A percentile compares a stretch with the other conserved stretches of the same genome.
Conservation (phyloP, 2,797 vertebrate genomes). For the Arnoldichthys spilopterus region DNA sequence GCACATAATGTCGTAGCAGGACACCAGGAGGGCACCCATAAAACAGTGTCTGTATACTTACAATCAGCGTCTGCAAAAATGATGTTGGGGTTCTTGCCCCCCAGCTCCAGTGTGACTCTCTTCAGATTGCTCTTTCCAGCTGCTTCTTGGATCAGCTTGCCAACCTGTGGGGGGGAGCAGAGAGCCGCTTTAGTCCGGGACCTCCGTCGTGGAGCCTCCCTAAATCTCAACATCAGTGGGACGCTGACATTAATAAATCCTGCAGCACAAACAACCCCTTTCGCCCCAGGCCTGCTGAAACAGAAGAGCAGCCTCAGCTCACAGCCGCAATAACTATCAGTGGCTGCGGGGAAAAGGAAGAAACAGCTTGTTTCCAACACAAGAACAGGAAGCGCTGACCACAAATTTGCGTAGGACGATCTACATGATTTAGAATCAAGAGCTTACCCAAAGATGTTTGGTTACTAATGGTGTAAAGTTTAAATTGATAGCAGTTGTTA, state of each 20-base stretch:
- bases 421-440: constrained; percentile 52
- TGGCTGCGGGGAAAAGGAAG: constrained; percentile 62
- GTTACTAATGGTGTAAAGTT: constrained; percentile 14
- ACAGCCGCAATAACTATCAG: constrained; percentile 76
- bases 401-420: constrained; percentile 69
- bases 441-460: constrained; percentile 40
- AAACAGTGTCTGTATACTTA: constrained; percentile 79
- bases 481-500: not conserved
- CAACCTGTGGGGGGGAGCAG: constrained; percentile 83
- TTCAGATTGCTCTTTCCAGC: constrained; percentile 98
- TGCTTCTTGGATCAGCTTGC: constrained; percentile 98
- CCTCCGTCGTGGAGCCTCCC: constrained; percentile 25
- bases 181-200: constrained; percentile 45
- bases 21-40: constrained; percentile 59
- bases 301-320: constrained; percentile 37
- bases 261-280: constrained; percentile 69
- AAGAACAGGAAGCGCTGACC: constrained; percentile 69
- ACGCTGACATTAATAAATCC: constrained; percentile 71
- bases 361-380: constrained; percentile 66
- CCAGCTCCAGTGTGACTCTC: constrained; percentile 97
- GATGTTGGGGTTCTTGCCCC: constrained; percentile 99
- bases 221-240: constrained; percentile 72
- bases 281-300: constrained; percentile 65
- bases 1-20: constrained; percentile 53
- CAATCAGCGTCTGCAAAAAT: constrained; percentile 98